Percentiles rank a stretch among this genome's conserved stretches.
These are phyloP conservation scores for Zaprionus gabonicus DNA, from an alignment of 1,140 invertebrate genomes.

Conservation along the genomic window DNA sequence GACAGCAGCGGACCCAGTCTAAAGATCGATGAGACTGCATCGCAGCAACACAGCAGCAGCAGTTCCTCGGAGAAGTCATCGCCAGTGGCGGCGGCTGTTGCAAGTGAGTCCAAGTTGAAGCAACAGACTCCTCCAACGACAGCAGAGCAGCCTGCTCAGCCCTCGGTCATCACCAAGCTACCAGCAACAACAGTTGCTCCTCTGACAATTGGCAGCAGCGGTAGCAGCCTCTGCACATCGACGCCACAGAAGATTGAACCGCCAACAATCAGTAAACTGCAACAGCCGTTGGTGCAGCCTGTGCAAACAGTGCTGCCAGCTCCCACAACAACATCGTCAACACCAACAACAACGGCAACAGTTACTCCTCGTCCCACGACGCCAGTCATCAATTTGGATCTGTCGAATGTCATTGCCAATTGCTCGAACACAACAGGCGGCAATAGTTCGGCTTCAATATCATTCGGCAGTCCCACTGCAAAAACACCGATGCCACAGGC, in stretches of 20 bases:
- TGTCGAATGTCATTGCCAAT: slow-evolving; percentile 76
- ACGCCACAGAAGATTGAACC: slow-evolving; percentile 68
- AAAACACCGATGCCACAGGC: slow-evolving; percentile 58
- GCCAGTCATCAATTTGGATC: slow-evolving; percentile 70
- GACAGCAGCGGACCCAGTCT: slow-evolving; percentile 78
- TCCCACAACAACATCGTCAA: slow-evolving; percentile 1
- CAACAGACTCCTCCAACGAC: not conserved
- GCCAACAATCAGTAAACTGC: slow-evolving; percentile 73
- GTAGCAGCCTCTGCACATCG: slow-evolving; percentile 34
- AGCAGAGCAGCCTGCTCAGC: slow-evolving; percentile 20
- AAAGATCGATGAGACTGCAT: slow-evolving; percentile 74
- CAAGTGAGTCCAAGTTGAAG: slow-evolving; percentile 3
- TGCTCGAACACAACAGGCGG: slow-evolving; percentile 54
- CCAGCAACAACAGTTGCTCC: slow-evolving; percentile 30
- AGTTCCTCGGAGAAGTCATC: slow-evolving; percentile 30
- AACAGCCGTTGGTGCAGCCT: slow-evolving; percentile 75
- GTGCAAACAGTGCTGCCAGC: slow-evolving; percentile 70
- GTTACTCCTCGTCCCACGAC: slow-evolving; percentile 29
- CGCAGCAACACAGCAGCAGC: slow-evolving; percentile 40
- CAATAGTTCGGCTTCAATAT: slow-evolving; percentile 49
- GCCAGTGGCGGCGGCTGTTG: not conserved
- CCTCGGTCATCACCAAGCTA: slow-evolving; percentile 73
- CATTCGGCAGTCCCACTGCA: slow-evolving; percentile 64
- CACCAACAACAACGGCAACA: slow-evolving; percentile 23
- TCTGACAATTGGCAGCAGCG: slow-evolving; percentile 25